phyloP scores from a whole-genome alignment of 2,113 vertebrate species.

The Ctenomys sociabilis region DNA sequence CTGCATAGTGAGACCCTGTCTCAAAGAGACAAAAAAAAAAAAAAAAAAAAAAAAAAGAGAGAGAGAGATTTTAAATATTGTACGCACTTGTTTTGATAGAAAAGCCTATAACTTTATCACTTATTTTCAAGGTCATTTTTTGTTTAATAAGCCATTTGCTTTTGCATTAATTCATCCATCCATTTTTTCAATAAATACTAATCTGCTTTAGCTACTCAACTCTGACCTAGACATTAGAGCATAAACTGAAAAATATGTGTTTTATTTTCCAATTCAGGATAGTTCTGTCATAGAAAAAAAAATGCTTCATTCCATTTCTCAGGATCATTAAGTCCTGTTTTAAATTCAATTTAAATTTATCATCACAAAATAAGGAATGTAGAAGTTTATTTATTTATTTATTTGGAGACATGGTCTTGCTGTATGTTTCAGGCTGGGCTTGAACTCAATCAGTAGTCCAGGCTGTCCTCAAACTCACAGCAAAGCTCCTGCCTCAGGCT shows the following conservation, averaged over 20 bases:
- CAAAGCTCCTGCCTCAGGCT: background rate
- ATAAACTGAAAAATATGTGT: background rate
- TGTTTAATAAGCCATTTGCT: background rate
- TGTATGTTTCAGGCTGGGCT: background rate
- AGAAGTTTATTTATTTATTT: background rate
- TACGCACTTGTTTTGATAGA: background rate
- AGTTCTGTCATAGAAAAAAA: constrained; percentile 5
- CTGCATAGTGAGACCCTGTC: too few relatives aligned
- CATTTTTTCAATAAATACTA: constrained; percentile 37
- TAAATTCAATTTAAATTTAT: constrained; percentile 12
- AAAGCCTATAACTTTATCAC: background rate
- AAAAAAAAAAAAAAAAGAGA: too few relatives aligned
- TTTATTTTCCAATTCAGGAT: background rate
- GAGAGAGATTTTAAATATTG: too few relatives aligned
- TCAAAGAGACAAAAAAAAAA: too few relatives aligned
- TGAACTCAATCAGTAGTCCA: too few relatives aligned
- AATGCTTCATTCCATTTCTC: background rate
- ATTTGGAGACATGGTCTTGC: background rate
- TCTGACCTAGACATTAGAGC: background rate
- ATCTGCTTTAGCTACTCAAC: background rate
- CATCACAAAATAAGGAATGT: background rate
- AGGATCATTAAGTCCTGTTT: background rate
- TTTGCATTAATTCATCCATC: background rate
- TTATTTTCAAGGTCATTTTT: background rate
- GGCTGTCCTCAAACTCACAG: too few relatives aligned